phyloP scores from a whole-genome alignment of 2,113 vertebrate genomes.

The Pheucticus melanocephalus region DNA sequence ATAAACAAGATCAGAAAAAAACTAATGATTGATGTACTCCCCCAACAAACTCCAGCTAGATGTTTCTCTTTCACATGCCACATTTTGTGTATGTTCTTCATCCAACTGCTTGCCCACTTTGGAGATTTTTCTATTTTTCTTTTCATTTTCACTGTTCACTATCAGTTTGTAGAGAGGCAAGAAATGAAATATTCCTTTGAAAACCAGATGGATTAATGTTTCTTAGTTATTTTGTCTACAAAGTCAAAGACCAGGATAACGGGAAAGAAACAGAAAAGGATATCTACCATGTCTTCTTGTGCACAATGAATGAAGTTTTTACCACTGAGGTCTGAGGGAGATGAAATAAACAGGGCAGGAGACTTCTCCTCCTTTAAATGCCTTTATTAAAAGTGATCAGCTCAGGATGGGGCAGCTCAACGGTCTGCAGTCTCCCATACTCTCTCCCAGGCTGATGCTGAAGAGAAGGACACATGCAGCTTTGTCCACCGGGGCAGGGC shows the following conservation, averaged over 20 bases:
- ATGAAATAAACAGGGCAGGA: no score
- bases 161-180: neutral
- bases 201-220: neutral
- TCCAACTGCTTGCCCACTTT: neutral
- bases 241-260: neutral
- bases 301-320: neutral
- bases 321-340: neutral
- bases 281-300: neutral
- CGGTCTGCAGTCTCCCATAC: no score
- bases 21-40: neutral
- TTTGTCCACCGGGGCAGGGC: no score
- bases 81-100: neutral
- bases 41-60: neutral
- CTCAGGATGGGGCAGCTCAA: no score
- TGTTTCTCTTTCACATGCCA: neutral
- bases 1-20: constrained; percentile 44
- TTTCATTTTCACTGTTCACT: neutral
- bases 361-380: no score
- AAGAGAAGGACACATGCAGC: no score
- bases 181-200: neutral
- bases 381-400: no score
- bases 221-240: neutral
- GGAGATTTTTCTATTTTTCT: neutral
- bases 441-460: no score
- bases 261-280: neutral